phyloP scores from a whole-genome alignment of 2,888 invertebrate species.

The Brachyptera putata region DNA sequence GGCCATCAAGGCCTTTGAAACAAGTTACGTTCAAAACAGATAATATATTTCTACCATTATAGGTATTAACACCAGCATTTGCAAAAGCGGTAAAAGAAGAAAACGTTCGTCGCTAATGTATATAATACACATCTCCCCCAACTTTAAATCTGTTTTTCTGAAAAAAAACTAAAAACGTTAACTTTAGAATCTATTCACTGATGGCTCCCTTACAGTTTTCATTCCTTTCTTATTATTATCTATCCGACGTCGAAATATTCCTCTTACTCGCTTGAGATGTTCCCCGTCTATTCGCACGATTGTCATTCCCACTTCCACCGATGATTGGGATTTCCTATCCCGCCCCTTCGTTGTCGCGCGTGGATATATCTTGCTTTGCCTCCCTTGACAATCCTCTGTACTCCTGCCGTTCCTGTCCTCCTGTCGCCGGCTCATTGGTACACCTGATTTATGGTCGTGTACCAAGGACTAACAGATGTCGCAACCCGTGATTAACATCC shows the following conservation, averaged over 20 bases:
- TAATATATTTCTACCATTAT: not conserved
- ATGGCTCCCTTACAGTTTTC: not conserved
- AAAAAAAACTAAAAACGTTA: not conserved
- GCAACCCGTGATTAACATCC: conserved; percentile 5
- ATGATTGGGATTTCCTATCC: not conserved
- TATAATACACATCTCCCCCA: not conserved
- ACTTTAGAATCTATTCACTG: not conserved
- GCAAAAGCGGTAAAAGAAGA: not conserved
- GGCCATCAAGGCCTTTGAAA: no score
- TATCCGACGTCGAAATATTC: no score
- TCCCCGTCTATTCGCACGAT: not conserved
- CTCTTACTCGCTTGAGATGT: no score
- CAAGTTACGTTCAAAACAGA: no score
- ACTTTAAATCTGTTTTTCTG: conserved; percentile 2
- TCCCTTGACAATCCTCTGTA: not conserved
- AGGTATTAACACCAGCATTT: conserved; percentile 4
- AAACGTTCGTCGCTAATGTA: not conserved
- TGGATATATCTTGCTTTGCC: not conserved
- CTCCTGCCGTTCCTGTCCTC: not conserved
- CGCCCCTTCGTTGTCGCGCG: not conserved
- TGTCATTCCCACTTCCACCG: conserved; percentile 4
- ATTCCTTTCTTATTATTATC: no score
- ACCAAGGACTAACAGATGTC: conserved; percentile 14
- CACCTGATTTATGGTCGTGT: not conserved
- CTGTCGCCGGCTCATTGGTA: conserved; percentile 7